These are phyloP conservation scores for Pampusana beccarii DNA, from an alignment of 2,113 vertebrate genomes.

Conservation along the genomic window DNA sequence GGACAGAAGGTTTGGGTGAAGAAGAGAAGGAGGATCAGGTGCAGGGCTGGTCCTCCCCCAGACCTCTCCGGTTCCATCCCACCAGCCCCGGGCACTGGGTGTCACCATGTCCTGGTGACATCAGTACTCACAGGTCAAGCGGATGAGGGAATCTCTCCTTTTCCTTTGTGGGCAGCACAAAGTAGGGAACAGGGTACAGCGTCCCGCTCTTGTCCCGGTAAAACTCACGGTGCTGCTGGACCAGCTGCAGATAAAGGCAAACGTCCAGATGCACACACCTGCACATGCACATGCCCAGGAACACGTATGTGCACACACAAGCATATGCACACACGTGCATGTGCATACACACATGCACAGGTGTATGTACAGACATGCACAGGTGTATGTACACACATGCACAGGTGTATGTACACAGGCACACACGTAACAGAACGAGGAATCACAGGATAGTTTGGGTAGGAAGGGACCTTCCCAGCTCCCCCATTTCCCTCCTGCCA, in stretches of 20 bases:
- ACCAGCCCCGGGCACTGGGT: background rate
- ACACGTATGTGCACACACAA: no score
- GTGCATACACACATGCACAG: no score
- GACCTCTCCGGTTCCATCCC: background rate
- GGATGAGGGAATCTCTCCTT: conserved; percentile 54
- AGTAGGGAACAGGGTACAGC: conserved; percentile 55
- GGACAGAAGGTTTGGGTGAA: background rate
- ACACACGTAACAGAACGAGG: no score
- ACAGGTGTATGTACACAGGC: no score
- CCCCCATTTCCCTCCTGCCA: no score
- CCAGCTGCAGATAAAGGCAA: conserved; percentile 32
- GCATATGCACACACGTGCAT: no score
- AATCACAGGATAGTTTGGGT: no score
- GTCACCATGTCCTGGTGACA: background rate
- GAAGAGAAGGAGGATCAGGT: background rate
- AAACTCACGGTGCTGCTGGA: conserved; percentile 68
- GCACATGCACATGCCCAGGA: no score
- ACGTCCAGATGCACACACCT: no score
- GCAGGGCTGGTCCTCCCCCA: background rate
- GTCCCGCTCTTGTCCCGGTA: conserved; percentile 72
- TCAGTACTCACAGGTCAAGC: background rate
- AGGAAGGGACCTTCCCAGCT: no score
- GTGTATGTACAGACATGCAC: no score
- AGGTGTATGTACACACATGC: no score
- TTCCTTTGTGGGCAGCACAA: conserved; percentile 68